Evolutionary conservation across 2,113 vertebrate species (phyloP).

Genomic region (Spizaetus ornatus): DNA sequence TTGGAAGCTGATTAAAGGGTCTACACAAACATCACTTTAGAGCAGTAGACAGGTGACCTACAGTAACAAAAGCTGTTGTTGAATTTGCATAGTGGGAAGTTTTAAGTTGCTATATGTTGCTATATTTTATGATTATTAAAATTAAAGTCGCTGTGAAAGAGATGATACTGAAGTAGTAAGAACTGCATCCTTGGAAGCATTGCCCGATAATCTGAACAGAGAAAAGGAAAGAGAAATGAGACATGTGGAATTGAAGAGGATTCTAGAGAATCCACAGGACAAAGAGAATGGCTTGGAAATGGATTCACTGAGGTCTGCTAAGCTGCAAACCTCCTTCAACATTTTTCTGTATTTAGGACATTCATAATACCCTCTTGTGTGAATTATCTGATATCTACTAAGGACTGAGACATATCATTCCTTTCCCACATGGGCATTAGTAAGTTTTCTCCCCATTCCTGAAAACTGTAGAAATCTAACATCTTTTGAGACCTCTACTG

Average conservation of each 20-base stretch:
- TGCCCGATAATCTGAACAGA: background rate
- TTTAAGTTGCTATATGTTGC: background rate
- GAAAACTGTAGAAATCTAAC: background rate
- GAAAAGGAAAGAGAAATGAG: background rate
- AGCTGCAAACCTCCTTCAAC: background rate
- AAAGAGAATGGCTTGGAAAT: background rate
- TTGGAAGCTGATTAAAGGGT: background rate
- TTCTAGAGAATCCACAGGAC: background rate
- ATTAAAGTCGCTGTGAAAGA: background rate
- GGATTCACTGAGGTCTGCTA: background rate
- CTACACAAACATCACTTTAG: background rate
- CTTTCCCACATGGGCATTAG: background rate
- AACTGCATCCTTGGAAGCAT: background rate
- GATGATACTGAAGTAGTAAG: background rate
- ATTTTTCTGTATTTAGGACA: background rate
- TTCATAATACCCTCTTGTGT: background rate
- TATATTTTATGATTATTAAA: background rate
- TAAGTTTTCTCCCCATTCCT: background rate
- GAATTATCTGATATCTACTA: background rate
- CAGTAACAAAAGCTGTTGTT: background rate
- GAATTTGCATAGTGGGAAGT: background rate
- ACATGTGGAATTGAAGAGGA: background rate
- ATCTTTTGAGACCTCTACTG: background rate
- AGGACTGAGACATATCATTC: background rate
- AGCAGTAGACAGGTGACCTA: background rate